Evolutionary conservation across 2,888 invertebrate species (phyloP).

Genomic region (Acleris sparsana): DNA sequence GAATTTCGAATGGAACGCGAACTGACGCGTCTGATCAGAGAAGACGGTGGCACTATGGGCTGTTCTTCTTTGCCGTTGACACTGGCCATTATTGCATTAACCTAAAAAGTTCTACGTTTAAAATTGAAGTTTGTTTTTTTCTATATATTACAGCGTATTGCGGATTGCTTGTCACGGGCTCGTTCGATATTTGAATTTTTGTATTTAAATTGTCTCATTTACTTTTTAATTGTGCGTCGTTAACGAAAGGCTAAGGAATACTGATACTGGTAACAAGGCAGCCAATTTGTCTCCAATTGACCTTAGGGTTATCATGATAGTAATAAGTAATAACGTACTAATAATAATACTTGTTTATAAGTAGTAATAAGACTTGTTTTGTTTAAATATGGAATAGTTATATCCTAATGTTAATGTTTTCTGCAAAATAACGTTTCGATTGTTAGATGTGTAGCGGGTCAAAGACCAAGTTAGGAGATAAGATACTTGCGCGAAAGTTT

Average conservation of each 20-base stretch:
- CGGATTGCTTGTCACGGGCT: constrained; percentile 41
- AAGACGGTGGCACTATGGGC: constrained; percentile 71
- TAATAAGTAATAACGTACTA: constrained; percentile 38
- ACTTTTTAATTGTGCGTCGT: not conserved
- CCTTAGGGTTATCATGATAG: constrained; percentile 43
- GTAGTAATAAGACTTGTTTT: not conserved
- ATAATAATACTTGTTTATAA: too few species aligned
- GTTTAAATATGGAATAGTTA: not conserved
- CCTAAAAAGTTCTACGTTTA: constrained; percentile 41
- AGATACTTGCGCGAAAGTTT: too few species aligned
- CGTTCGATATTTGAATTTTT: not conserved
- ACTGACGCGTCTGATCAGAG: constrained; percentile 73
- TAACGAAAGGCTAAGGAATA: not conserved
- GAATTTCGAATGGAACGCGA: constrained; percentile 72
- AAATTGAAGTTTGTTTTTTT: constrained; percentile 9
- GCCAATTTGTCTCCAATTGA: constrained; percentile 1
- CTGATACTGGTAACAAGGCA: not conserved
- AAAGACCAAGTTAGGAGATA: too few species aligned
- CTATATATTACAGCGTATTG: constrained; percentile 40
- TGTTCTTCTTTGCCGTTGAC: constrained; percentile 72
- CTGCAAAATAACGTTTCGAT: too few species aligned
- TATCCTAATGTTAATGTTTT: not conserved
- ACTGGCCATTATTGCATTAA: constrained; percentile 61
- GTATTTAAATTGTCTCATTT: not conserved
- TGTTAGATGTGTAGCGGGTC: too few species aligned